These are phyloP conservation scores for Hydrocynus forskahlii DNA, from an alignment of 2,797 vertebrate genomes.

Conservation along the genomic window DNA sequence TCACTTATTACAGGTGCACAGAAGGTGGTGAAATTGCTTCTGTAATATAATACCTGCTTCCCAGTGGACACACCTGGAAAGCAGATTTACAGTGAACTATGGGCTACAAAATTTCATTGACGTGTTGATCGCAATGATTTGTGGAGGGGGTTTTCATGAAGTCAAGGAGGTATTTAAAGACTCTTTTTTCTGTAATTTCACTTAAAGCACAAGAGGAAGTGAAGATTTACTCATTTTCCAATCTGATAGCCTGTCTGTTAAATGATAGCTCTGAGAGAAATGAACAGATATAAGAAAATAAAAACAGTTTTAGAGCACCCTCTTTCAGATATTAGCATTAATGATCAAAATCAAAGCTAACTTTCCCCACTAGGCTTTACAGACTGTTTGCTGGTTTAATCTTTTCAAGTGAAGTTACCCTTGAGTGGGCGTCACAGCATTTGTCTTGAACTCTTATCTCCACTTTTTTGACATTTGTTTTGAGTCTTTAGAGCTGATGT, in stretches of 20 bases:
- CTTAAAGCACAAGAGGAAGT: no score
- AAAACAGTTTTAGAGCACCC: not conserved
- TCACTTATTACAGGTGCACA: not conserved
- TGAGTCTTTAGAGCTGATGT: no score
- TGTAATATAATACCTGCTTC: not conserved
- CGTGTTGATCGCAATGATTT: constrained; percentile 5
- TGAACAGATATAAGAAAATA: not conserved
- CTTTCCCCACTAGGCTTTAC: not conserved
- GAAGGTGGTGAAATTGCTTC: constrained; percentile 4
- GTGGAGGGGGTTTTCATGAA: not conserved
- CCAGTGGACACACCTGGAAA: constrained; percentile 19
- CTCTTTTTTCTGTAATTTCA: not conserved
- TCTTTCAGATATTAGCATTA: not conserved
- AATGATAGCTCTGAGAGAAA: not conserved
- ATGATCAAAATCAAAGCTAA: not conserved
- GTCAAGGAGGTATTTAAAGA: not conserved
- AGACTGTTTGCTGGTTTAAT: not conserved
- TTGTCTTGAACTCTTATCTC: no score
- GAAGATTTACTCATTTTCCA: no score
- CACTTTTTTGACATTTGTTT: no score
- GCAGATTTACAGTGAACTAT: constrained; percentile 17
- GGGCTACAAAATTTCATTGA: constrained; percentile 14
- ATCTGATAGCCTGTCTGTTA: not conserved
- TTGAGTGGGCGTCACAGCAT: no score
- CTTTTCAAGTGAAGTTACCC: not conserved